Evolutionary conservation across 2,888 invertebrate species (phyloP), one percentile per base, ranked within the genome.

Genomic region (Ornithoptera alexandrae): DNA sequence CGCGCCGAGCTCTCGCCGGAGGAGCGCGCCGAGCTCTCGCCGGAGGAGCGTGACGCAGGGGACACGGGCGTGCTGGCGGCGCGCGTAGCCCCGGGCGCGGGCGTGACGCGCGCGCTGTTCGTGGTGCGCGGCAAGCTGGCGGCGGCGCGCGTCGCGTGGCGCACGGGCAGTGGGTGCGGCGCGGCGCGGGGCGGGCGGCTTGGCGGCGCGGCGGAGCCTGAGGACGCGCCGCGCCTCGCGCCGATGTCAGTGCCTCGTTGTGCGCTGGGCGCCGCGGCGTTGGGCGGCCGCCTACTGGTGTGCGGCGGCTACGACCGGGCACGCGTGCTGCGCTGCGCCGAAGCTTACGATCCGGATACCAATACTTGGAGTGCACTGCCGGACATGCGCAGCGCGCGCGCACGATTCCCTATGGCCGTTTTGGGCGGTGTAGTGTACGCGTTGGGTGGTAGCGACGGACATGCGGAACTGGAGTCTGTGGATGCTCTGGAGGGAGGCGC

Each of bases 281-380:
- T 96, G 70, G 93, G 94, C 75, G 95, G 95, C 62, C 94, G 94
- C 65, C 93, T 97, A 62, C 88, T 97, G 74, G 97, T 96, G 71
- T 96, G 96, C 89, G 97, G 97, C 94, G 91, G 92, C 12, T 97
- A 97, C 89, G 97, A 97, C 89, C 94, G 97, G 74, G 96, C 96
- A 59, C 96, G 97, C 83, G 97, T 97, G 82, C 91, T 97, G 76
- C 94, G 94, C 75, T 93, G 94, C 24, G 96, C 95, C 0, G 97
- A 97, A 88, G 94, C 94, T 61, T 97, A 96, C 90, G 93, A 95
- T 79, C 95, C 96, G 7, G 90, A 89, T 64, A 88, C 86, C 6
- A 97, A 97, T 88, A 88, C 87, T 67, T 97, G 97, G 97, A 83
- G 88, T 59, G 82, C 92, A 36, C 87, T 96, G 79, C 93, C 95